Base-by-base conservation (phyloP, 37 sponge, comb jelly and placozoan species). In the Diacarnus erythraeanus region DNA sequence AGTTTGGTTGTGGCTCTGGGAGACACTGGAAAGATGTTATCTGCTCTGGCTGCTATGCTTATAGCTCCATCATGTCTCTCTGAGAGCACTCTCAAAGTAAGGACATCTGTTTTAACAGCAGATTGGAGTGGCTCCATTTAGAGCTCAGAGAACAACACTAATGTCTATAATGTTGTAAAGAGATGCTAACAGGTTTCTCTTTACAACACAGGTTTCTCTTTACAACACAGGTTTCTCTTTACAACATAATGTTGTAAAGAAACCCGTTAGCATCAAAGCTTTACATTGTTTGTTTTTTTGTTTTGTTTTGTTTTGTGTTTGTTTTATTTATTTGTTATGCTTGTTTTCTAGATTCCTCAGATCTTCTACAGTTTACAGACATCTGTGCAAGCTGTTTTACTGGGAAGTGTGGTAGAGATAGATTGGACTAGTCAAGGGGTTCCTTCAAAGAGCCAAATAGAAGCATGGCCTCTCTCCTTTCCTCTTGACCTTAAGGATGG, bases 1-100 rank as follows among this genome's bases (percentile, higher is more conserved):
- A 90, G 93, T 39, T 72, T 96, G 37, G 92, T 96, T 35, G 73
- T 96, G 22, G 87, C 88, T 36, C 75, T 89, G 38, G 96, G 96
- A 25, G 88, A 96, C 64, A 89, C 96, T 17, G 80, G 81, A 56
- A 80, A 84, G 83, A 86, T 92, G 74, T 76, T 96, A 26, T 42
- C 74, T 38, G 90, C 96, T 38, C n/a, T 92, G 8, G 59, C 87
- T 36, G 77, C 86, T 36, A 57, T 95, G 43, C 77, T 95, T 56
- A 86, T 77, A 18, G 88, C 75, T 22, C 75, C 83, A 2, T 38
- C 66, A 0, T 30, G 80, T n/a, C 69, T 78, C 51, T 60, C 72
- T 40, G 37, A 73, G 41, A 40, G 22, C 25, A 71, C 69, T 20
- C 51, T 89, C n/a, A 79, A 84, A 77, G 90, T 89, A 42, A 47